Evolutionary conservation across 1,140 invertebrate species (phyloP).

Genomic region (Wiebesia pumilae): DNA sequence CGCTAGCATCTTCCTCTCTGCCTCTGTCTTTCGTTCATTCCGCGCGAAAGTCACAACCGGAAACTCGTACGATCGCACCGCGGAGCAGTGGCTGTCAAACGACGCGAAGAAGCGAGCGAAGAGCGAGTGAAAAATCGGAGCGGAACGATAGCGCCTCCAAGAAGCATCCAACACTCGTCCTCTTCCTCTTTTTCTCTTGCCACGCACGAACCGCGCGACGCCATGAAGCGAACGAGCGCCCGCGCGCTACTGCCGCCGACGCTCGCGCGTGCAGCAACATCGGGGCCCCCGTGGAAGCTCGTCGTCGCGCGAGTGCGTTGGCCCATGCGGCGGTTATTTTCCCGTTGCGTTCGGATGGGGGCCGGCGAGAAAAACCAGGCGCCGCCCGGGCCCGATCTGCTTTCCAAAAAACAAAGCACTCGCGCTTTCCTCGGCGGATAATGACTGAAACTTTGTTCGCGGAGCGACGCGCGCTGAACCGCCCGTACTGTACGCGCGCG

Average conservation of each 20-base stretch:
- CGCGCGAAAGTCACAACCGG: conserved; percentile 10
- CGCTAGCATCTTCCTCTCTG: background rate
- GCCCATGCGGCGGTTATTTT: background rate
- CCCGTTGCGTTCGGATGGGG: background rate
- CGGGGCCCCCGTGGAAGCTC: no score
- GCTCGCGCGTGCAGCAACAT: background rate
- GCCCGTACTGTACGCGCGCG: conserved; percentile 5
- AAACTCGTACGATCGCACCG: conserved; percentile 1
- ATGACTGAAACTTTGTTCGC: conserved; percentile 51
- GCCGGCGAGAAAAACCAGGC: no score
- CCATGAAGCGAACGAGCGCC: background rate
- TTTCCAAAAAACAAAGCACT: no score
- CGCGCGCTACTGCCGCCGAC: conserved; percentile 25
- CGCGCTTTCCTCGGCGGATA: conserved; percentile 47
- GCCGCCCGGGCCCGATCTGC: no score
- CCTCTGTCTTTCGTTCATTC: background rate
- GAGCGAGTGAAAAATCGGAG: no score
- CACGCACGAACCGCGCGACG: conserved; percentile 23
- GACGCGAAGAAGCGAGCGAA: background rate
- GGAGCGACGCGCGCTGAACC: no score
- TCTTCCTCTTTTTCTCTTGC: no score
- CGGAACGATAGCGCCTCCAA: no score
- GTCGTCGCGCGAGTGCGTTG: background rate
- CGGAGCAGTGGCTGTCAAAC: conserved; percentile 3
- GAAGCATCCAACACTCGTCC: no score